Base-by-base conservation (phyloP, 2,888 invertebrate genomes). In the Beris morrisii region DNA sequence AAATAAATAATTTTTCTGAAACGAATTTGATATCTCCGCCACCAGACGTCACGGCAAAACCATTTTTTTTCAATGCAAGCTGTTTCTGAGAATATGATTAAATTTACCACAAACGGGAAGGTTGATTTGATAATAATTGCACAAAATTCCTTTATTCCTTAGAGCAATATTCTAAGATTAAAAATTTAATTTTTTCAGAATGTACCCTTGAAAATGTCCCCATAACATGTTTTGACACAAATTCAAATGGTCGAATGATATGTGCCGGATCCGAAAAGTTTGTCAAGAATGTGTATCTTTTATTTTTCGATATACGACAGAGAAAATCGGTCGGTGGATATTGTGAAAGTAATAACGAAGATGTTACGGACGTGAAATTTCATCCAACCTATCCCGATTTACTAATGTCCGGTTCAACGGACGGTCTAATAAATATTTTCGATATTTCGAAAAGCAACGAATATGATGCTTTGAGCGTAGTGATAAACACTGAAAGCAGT, bases 361-460 rank as follows among this genome's bases (percentile, higher is more conserved):
- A 93, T 77, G 84, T 94, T 13, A 90, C 92, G 6, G 75, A 88
- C 83, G 84, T 91, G 0, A 84, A 84, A 75, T 95, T 94, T 78
- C 89, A 93, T 83, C 84, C 86, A 63, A 78, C 75, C 6, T 86
- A 89, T 75, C 79, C 84, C 3, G 87, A 91, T 76, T 78, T 83
- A 6, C 74, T 96, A 64, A 86, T 88, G 12, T 87, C 92, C 0
- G 92, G 93, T 0, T 89, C 93, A 2, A 85, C 87, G 0, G 95
- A 96, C 78, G 94, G 95, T 0, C 83, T 96, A 13, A 85, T 95
- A 1, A 95, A 95, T 79, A 76, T 93, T 3, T 96, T 88, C 79
- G 90, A 95, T 78, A 83, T 95, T 28, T 83, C 84, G 57, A 84
- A 93, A 75, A 73, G 82, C 0, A 82, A 79, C 0, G 95, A 95